Evolutionary conservation across 1,140 invertebrate genomes (phyloP).

Genomic region (Plectrocnemia conspersa): DNA sequence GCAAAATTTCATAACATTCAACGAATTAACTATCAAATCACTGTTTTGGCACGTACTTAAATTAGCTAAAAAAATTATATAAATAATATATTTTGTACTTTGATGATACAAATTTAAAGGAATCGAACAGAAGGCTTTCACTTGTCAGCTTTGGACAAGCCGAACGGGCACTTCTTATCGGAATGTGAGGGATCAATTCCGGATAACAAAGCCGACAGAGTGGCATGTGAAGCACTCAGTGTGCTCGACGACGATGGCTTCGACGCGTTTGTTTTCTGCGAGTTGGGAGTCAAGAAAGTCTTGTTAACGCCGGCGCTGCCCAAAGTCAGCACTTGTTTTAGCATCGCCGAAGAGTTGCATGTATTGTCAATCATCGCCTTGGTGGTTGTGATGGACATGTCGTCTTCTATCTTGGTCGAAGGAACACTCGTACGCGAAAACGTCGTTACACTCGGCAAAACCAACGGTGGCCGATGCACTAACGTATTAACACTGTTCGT

Average conservation of each 20-base stretch:
- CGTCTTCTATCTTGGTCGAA: constrained; percentile 30
- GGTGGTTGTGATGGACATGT: constrained; percentile 37
- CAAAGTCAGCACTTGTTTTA: constrained; percentile 50
- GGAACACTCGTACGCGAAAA: constrained; percentile 14
- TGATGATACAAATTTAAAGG: too few relatives aligned
- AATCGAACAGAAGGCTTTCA: too few relatives aligned
- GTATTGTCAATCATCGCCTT: constrained; percentile 52
- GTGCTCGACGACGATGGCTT: constrained; percentile 38
- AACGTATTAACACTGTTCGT: constrained; percentile 9
- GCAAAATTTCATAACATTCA: too few relatives aligned
- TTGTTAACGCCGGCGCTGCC: constrained; percentile 47
- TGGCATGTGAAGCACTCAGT: constrained; percentile 49
- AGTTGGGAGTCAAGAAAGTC: constrained; percentile 51
- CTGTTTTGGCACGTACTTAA: too few relatives aligned
- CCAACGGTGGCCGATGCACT: constrained; percentile 9
- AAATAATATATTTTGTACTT: too few relatives aligned
- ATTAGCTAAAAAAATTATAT: too few relatives aligned
- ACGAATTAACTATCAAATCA: too few relatives aligned
- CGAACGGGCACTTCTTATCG: constrained; percentile 40
- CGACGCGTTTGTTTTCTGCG: constrained; percentile 41
- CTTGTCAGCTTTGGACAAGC: constrained; percentile 11
- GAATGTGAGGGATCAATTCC: constrained; percentile 40
- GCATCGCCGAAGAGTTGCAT: constrained; percentile 50
- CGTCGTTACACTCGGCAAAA: constrained; percentile 16
- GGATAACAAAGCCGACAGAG: constrained; percentile 46